Conservation (phyloP, 2,113 vertebrate genomes). For the Zeus faber region DNA sequence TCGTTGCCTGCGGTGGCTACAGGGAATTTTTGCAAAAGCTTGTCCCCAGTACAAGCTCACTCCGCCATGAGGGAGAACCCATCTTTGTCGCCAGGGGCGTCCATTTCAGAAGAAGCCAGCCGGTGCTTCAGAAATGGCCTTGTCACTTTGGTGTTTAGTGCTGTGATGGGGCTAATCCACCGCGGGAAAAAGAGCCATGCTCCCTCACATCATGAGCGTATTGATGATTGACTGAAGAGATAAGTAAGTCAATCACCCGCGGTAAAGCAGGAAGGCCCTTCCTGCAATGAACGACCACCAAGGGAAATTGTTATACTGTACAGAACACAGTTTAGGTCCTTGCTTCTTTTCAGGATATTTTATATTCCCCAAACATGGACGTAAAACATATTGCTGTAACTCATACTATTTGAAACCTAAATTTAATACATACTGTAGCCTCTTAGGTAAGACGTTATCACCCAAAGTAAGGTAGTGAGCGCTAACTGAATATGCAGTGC, state of each 20-base stretch:
- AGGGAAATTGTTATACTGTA: background rate
- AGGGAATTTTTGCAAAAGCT: too few relatives aligned
- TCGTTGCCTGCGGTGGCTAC: background rate
- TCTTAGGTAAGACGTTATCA: conserved; percentile 17
- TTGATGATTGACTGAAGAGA: conserved; percentile 28
- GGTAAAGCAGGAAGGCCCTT: background rate
- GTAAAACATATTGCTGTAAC: background rate
- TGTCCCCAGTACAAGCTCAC: too few relatives aligned
- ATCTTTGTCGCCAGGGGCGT: background rate
- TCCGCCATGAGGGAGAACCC: too few relatives aligned
- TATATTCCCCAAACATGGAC: too few relatives aligned
- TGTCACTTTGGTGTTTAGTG: background rate
- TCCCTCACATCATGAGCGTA: conserved; percentile 29
- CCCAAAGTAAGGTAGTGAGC: background rate
- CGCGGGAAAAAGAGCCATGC: conserved; percentile 17
- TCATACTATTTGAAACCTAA: conserved; percentile 15
- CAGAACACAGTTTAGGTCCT: too few relatives aligned
- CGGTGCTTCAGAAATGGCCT: background rate
- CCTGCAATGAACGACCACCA: conserved; percentile 1
- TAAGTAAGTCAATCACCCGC: conserved; percentile 2
- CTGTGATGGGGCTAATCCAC: conserved; percentile 6
- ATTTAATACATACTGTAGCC: conserved; percentile 8
- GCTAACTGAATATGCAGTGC: conserved; percentile 10
- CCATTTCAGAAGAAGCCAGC: background rate
- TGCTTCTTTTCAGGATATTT: too few relatives aligned